A percentile compares a stretch with the other conserved stretches of the same genome.
These are phyloP conservation scores for Naja naja DNA, from an alignment of 2,113 vertebrate species.

Conservation along the genomic window DNA sequence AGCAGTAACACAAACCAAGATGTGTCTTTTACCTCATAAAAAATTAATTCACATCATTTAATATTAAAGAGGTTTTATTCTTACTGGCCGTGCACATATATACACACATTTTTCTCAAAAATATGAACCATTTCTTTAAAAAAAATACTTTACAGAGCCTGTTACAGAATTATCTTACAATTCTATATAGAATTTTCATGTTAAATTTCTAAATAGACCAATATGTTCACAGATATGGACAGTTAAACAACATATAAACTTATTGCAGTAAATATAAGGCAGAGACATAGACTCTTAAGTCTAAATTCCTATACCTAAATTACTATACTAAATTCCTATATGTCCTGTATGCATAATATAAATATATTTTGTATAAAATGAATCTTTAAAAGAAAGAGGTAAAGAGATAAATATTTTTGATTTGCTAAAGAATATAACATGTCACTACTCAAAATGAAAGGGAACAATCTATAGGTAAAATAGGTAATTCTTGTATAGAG, in stretches of 20 bases:
- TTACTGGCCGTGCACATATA: background rate
- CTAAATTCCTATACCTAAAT: background rate
- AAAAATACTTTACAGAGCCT: constrained; percentile 59
- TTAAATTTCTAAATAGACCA: constrained; percentile 36
- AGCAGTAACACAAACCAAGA: constrained; percentile 50
- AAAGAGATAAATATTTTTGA: constrained; percentile 4
- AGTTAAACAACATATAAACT: constrained; percentile 34
- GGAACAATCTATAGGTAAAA: background rate
- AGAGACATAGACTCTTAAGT: background rate
- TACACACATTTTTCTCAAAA: background rate
- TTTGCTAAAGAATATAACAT: background rate
- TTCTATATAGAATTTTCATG: constrained; percentile 32
- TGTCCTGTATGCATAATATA: background rate
- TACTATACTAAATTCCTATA: no score
- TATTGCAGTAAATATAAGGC: background rate
- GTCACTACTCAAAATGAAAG: background rate
- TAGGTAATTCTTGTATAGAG: background rate
- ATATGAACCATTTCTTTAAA: constrained; percentile 52
- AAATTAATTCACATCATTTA: constrained; percentile 55
- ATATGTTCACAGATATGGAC: constrained; percentile 9
- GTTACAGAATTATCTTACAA: background rate
- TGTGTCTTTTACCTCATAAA: constrained; percentile 59
- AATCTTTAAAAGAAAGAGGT: background rate
- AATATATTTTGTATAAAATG: background rate
- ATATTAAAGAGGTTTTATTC: constrained; percentile 55